Conservation (phyloP, 2,888 invertebrate species). For the Morpho achilles region DNA sequence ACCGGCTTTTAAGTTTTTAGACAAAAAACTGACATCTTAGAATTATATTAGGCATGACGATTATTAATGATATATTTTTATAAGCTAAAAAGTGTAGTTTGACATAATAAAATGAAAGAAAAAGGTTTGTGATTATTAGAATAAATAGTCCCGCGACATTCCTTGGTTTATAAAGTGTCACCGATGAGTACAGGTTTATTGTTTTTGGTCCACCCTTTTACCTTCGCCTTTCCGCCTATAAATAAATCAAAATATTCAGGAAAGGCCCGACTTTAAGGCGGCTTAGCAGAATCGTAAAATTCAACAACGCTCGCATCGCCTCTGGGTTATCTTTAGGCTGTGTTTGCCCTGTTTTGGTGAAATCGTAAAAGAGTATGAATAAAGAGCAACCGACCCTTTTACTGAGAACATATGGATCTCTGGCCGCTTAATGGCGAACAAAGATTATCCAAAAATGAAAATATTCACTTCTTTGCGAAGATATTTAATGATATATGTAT, state of each 20-base stretch:
- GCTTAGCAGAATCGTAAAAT: constrained; percentile 79
- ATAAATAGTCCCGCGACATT: constrained; percentile 8
- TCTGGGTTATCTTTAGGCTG: constrained; percentile 69
- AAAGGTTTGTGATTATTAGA: background rate
- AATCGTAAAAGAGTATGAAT: constrained; percentile 77
- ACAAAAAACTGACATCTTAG: too few species aligned
- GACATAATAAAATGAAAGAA: too few species aligned
- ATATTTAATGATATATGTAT: too few species aligned
- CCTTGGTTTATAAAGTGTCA: constrained; percentile 22
- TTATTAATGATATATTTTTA: too few species aligned
- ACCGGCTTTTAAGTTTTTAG: too few species aligned
- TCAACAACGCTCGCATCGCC: constrained; percentile 72
- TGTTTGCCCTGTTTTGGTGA: constrained; percentile 68
- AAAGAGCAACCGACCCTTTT: constrained; percentile 68
- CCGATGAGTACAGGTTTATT: constrained; percentile 63
- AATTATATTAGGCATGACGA: too few species aligned
- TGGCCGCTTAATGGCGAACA: constrained; percentile 63
- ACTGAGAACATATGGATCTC: constrained; percentile 63
- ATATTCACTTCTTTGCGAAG: background rate
- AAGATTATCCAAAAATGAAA: constrained; percentile 53
- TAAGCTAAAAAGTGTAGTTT: too few species aligned
- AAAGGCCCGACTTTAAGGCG: constrained; percentile 77
- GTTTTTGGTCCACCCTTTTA: constrained; percentile 75
- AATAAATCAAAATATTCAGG: constrained; percentile 80
- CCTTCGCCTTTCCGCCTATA: constrained; percentile 68